Conservation (phyloP, 2,888 invertebrate genomes). For the Caradrina kadenii region DNA sequence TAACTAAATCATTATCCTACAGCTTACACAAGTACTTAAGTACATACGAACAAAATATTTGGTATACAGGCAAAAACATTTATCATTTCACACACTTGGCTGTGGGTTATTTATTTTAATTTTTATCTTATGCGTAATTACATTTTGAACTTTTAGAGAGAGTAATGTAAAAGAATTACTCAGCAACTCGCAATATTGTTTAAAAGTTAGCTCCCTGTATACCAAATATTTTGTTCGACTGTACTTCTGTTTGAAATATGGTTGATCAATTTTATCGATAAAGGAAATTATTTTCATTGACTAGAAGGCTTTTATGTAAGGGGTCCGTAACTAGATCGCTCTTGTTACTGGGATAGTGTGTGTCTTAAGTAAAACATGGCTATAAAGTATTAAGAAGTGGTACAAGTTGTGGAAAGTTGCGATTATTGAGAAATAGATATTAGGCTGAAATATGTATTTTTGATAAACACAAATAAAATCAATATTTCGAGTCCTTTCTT, state of each 20-base stretch:
- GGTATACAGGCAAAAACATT: neutral
- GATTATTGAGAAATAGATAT: neutral
- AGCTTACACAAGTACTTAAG: constrained; percentile 44
- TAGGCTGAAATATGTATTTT: neutral
- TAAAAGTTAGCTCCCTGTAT: neutral
- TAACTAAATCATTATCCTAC: constrained; percentile 45
- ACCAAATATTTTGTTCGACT: neutral
- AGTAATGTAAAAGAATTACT: neutral
- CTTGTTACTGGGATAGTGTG: constrained; percentile 37
- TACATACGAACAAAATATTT: neutral
- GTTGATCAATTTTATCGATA: constrained; percentile 34
- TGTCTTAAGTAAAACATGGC: constrained; percentile 27
- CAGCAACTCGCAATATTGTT: neutral
- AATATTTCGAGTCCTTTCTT: too few species aligned
- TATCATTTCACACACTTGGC: neutral
- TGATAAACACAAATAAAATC: too few species aligned
- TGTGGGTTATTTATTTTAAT: neutral
- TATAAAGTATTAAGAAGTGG: constrained; percentile 5
- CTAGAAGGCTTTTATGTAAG: constrained; percentile 55
- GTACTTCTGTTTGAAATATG: constrained; percentile 27
- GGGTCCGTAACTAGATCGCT: constrained; percentile 49
- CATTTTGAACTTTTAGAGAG: too few species aligned
- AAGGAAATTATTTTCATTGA: constrained; percentile 54
- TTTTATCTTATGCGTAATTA: neutral
- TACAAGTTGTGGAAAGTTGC: constrained; percentile 13